These are phyloP conservation scores for Ciconia maguari DNA, from an alignment of 2,113 vertebrate species.

Conservation along the genomic window DNA sequence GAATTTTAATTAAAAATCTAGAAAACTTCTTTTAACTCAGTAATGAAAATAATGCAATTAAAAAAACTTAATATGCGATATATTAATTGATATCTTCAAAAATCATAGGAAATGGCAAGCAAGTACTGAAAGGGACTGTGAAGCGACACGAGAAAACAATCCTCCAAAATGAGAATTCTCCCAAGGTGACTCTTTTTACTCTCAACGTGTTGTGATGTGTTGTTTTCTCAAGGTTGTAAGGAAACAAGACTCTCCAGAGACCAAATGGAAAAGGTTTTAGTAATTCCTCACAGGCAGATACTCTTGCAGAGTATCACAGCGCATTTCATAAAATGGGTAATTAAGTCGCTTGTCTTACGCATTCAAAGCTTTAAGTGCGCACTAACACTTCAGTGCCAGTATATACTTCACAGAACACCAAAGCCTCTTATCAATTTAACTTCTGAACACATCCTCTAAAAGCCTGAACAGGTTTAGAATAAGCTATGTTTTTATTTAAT, in stretches of 20 bases:
- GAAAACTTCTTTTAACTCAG: background rate
- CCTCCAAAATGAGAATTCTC: background rate
- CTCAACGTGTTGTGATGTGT: background rate
- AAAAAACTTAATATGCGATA: background rate
- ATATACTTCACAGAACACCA: background rate
- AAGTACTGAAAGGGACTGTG: background rate
- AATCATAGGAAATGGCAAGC: background rate
- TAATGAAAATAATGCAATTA: background rate
- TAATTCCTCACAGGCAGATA: background rate
- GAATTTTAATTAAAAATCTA: background rate
- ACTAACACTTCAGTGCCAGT: background rate
- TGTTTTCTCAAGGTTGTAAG: background rate
- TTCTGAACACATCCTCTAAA: background rate
- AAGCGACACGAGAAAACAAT: background rate
- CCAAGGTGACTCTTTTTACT: background rate
- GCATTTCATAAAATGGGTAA: background rate
- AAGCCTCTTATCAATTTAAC: background rate
- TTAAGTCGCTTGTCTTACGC: background rate
- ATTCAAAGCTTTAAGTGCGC: background rate
- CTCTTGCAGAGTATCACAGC: background rate
- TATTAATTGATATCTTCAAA: background rate
- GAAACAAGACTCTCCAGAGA: background rate
- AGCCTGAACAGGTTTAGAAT: background rate
- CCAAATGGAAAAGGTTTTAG: background rate
- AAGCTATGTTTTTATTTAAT: background rate